Evolutionary conservation across 92 coral and sea anemone species (phyloP), one percentile per base, ranked within the genome.

Genomic region (Paramuricea clavata): DNA sequence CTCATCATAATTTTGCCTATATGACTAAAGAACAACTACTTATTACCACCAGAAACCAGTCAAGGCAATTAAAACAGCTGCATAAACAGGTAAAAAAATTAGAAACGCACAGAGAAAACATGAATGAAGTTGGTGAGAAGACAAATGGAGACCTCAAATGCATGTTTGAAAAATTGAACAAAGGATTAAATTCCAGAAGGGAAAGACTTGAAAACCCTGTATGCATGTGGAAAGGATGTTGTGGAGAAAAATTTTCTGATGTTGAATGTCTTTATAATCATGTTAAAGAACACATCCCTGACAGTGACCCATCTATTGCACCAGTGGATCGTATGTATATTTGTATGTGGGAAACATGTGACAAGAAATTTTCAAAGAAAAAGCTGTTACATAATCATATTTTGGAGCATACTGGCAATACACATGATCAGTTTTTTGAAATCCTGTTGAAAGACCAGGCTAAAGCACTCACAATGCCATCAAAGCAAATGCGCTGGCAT

Each of bases 401-500:
- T 26, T 57, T 43, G 13, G 86, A 81, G 26, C 86, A 81, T 36
- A 64, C 62, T 7, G 79, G 79, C 36, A 73, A 25, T 17, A 73
- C 79, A 41, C 79, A 10, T 73, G 79, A 73, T 13, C 54, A 73
- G 23, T 60, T 73, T 73, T 73, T 73, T 32, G n/a, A 73, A 73
- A 12, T 73, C 30, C 33, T 36, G 5, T 17, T 73, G 57, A 73
- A 73, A 73, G 79, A 73, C 57, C 28, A 73, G 36, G 86, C 76
- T 22, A 81, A 64, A 65, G 54, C 86, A 35, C 74, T 81, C 1
- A 22, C 86, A 81, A 81, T 43, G 59, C 86, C 74, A 65, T 81
- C 86, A 62, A 81, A 39, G 86, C 86, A 81, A 81, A 81, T 81
- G 86, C 54, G 86, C 5, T 64, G 77, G 76, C 76, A 81, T 67